phyloP scores from a whole-genome alignment of 2,113 vertebrate species.

The Spheniscus mendiculus region DNA sequence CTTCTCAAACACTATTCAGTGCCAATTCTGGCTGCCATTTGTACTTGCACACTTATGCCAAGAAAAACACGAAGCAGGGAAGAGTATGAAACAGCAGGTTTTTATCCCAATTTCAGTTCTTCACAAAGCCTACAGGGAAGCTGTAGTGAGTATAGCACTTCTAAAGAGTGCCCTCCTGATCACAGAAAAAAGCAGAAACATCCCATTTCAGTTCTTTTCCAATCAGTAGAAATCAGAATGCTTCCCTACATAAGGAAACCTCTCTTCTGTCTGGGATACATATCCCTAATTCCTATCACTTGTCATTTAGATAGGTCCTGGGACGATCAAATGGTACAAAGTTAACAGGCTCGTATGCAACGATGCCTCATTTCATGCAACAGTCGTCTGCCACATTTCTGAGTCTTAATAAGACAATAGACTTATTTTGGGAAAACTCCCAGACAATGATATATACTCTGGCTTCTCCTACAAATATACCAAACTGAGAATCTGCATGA shows the following conservation, averaged over 20 bases:
- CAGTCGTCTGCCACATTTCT: not conserved
- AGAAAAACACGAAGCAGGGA: not conserved
- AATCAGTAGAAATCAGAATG: rapidly evolving
- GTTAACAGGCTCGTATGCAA: not conserved
- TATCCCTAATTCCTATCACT: not conserved
- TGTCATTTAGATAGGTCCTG: not conserved
- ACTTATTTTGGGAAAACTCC: not conserved
- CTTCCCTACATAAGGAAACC: not conserved
- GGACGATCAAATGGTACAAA: not conserved
- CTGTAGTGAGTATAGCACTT: not conserved
- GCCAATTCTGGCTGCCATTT: not conserved
- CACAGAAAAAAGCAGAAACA: not conserved
- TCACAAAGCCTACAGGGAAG: not conserved
- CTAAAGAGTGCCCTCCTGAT: not conserved
- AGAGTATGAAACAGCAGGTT: not conserved
- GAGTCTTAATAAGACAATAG: not conserved
- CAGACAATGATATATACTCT: not conserved
- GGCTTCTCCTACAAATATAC: not conserved
- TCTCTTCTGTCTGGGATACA: not conserved
- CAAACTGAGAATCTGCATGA: not conserved
- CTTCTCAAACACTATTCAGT: not conserved
- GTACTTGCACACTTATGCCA: not conserved
- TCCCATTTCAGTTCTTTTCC: not conserved
- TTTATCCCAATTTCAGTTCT: not conserved
- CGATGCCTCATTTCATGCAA: not conserved